Evolutionary conservation across 2,888 invertebrate species (phyloP), one percentile per base, ranked within the genome.

Genomic region (Drosophila neotestacea): DNA sequence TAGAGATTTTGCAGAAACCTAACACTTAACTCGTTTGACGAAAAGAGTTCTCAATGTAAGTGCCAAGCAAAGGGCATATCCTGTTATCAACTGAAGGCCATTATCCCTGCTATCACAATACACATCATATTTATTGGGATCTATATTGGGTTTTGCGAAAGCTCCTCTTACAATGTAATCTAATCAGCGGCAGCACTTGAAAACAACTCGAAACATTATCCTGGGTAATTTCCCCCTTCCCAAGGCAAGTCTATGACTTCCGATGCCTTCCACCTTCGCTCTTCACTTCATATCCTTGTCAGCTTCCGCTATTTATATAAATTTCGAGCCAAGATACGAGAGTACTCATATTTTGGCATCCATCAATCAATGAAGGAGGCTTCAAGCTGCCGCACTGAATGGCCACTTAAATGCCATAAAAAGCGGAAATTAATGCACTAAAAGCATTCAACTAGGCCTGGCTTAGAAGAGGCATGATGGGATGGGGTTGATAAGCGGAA

Each of bases 351-450:
- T 79, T 88, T 88, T 70, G 73, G 72, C 70, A 72, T 54, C 75
- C 84, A 84, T 84, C 84, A 86, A 84, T 84, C 89, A 83, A 72
- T 74, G 67, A 46, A 13, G 47, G 5, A 13, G 41, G 38, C 63
- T 51, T n/a, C 34, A 51, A 22, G 22, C 22, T 51, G 52, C 28
- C 47, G 27, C 55, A 10, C 38, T 65, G 48, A 66, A 70, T 70
- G 78, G 72, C 85, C 84, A 88, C 84, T 86, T 86, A 73, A 72
- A 83, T 77, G 85, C 64, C 71, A 70, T 76, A 81, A 85, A 81
- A 83, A 70, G 88, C 89, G 81, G 75, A 84, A 84, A 88, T 84
- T 84, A 86, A 88, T 84, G 87, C 89, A 88, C 84, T 88, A 67
- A 80, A 73, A 69, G 74, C 86, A 83, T 88, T 83, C 70, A 83